Conservation (phyloP, 1,140 invertebrate genomes). For the Zaprionus taronus region DNA sequence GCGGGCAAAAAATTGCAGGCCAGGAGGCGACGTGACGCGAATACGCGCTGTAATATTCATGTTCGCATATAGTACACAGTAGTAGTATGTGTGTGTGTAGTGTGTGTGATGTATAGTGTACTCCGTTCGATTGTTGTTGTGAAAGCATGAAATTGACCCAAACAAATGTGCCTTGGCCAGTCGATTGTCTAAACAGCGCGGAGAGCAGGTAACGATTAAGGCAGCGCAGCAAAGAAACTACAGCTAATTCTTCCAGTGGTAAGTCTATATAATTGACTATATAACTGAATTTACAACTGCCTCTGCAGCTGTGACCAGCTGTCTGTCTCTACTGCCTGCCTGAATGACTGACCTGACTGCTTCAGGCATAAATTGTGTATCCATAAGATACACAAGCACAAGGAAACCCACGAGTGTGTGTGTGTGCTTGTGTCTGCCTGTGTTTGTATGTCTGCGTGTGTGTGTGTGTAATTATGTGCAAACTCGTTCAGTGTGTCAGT, state of each 20-base stretch:
- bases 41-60: not conserved
- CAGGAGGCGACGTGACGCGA: slow-evolving; percentile 2
- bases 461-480: slow-evolving; percentile 37
- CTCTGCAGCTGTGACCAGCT: not conserved
- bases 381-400: slow-evolving; percentile 69
- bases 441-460: slow-evolving; percentile 23
- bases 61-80: not conserved
- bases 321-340: slow-evolving; percentile 1
- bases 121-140: slow-evolving; percentile 12
- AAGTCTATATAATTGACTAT: slow-evolving; percentile 41
- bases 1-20: slow-evolving; percentile 49
- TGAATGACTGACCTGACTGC: slow-evolving; percentile 34
- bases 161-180: slow-evolving; percentile 43
- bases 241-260: slow-evolving; percentile 53
- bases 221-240: slow-evolving; percentile 9
- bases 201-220: not conserved
- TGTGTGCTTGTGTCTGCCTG: slow-evolving; percentile 6
- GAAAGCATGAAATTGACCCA: slow-evolving; percentile 34
- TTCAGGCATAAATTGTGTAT: slow-evolving; percentile 79
- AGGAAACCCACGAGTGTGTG: slow-evolving; percentile 8
- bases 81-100: slow-evolving; percentile 20
- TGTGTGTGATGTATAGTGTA: slow-evolving; percentile 1
- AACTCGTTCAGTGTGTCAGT: slow-evolving; percentile 82
- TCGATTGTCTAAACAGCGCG: slow-evolving; percentile 27
- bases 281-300: not conserved